These are phyloP conservation scores for Amaurobius ferox DNA, from an alignment of 2,888 invertebrate genomes.

Conservation along the genomic window DNA sequence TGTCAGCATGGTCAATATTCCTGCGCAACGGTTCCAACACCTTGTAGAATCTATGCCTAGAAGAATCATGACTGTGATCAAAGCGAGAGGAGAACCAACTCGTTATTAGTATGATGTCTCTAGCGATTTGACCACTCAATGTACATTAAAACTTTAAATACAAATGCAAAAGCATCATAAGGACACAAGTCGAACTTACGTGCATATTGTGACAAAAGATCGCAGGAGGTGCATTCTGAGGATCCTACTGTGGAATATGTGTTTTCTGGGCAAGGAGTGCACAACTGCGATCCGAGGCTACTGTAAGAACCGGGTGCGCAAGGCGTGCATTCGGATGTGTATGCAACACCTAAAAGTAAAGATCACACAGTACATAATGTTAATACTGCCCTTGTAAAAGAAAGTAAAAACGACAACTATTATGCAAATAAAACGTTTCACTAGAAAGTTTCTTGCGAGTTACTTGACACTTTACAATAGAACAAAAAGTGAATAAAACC, in stretches of 20 bases:
- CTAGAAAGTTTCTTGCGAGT: too few relatives aligned
- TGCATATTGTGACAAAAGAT: conserved; percentile 77
- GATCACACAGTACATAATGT: not conserved
- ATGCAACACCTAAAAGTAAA: conserved; percentile 79
- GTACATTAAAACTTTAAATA: too few relatives aligned
- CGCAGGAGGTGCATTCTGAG: conserved; percentile 78
- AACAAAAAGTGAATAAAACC: too few relatives aligned
- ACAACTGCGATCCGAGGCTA: conserved; percentile 77
- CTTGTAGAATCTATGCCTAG: conserved; percentile 13
- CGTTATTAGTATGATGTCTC: not conserved
- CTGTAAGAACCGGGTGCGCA: conserved; percentile 79
- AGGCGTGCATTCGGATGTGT: conserved; percentile 80
- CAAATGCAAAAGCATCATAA: too few relatives aligned
- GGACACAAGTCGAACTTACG: too few relatives aligned
- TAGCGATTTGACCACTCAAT: too few relatives aligned
- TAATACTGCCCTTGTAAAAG: not conserved
- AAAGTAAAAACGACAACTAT: too few relatives aligned
- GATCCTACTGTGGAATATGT: conserved; percentile 79
- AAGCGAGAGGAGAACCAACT: not conserved
- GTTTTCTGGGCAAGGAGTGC: conserved; percentile 79
- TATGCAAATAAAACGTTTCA: too few relatives aligned
- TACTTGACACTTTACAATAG: too few relatives aligned
- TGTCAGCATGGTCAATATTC: too few relatives aligned
- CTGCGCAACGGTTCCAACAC: not conserved
- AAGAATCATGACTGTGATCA: not conserved